Evolutionary conservation across 2,888 invertebrate genomes (phyloP), one percentile per base, ranked within the genome.

Genomic region (Callosobruchus maculatus): DNA sequence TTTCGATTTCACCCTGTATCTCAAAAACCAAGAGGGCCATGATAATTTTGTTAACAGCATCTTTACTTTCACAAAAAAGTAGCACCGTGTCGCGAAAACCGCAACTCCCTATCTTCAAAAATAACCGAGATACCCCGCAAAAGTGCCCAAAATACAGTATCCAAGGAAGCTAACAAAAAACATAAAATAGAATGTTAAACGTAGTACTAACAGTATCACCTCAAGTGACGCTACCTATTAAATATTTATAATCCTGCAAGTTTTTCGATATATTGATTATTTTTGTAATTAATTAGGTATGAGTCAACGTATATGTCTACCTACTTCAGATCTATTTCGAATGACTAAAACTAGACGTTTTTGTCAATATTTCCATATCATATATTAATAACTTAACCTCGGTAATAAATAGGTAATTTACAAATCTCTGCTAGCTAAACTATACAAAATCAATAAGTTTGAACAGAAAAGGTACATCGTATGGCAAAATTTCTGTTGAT

Each of bases 181-280:
- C 26, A 26, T 26, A 4, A 4, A 26, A 26, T 49, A 20, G 5
- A 68, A 68, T 68, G 7, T 78, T 80, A 79, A 82, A 81, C 80
- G 79, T 77, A 81, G 81, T 82, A 83, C 83, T 83, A 83, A 84
- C 83, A 82, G 81, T 77, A 81, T 83, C 82, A 81, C 80, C 75
- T 80, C 81, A 80, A 81, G 78, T 81, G 83, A 83, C 82, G 83
- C 84, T 82, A 83, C 80, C 79, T 81, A 78, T 74, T 78, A 81
- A 79, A 80, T 81, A 82, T 80, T 83, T 80, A 83, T 84, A 83
- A 83, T 83, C 68, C 68, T 68, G 68, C 68, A 82, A 79, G 21
- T 22, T 81, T 78, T 83, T 84, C 84, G 83, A 84, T 84, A 84
- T 84, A 85, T 82, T 83, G 83, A 82, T 84, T 84, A 82, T 81